These are phyloP conservation scores for Aix galericulata DNA, from an alignment of 2,113 vertebrate genomes.

Conservation along the genomic window DNA sequence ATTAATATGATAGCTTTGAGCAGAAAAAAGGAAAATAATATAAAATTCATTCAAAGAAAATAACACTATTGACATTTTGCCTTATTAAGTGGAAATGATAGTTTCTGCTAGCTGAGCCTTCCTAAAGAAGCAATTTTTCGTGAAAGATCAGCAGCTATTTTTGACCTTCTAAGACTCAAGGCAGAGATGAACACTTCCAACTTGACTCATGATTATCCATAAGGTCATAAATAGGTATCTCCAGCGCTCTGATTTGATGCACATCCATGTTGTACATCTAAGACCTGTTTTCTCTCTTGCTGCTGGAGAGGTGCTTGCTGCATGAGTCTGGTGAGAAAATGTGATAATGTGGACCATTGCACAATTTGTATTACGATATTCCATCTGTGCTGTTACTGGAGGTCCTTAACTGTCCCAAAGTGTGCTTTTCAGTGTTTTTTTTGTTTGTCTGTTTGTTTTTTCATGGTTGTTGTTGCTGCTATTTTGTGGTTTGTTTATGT, in stretches of 20 bases:
- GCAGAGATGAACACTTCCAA: not conserved
- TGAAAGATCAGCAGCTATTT: not conserved
- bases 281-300: not conserved
- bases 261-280: not conserved
- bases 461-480: too few species aligned
- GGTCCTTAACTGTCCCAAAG: not conserved
- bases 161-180: not conserved
- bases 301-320: accelerated
- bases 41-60: not conserved
- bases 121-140: not conserved
- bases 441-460: too few species aligned
- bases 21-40: not conserved
- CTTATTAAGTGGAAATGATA: not conserved
- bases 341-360: accelerated
- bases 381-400: not conserved
- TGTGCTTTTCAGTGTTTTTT: not conserved
- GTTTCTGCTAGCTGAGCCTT: not conserved
- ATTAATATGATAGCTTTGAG: not conserved
- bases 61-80: not conserved
- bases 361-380: not conserved
- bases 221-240: not conserved
- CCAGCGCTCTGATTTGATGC: not conserved
- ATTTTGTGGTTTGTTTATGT: too few species aligned
- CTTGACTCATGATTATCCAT: not conserved
- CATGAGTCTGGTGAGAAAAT: not conserved